Evolutionary conservation across 2,888 invertebrate species (phyloP).

Genomic region (Strigamia transsilvanica): DNA sequence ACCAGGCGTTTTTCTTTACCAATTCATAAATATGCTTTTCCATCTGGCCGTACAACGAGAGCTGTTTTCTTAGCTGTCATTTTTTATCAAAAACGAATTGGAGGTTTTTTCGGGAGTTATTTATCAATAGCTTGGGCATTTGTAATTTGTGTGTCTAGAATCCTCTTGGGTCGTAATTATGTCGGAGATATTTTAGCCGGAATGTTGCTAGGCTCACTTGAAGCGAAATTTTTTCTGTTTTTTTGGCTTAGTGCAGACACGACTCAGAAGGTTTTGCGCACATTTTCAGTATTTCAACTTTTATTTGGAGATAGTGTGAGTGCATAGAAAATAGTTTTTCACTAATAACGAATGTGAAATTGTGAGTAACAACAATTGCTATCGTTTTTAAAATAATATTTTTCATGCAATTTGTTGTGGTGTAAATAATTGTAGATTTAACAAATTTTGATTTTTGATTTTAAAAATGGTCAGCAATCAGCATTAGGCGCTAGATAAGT

Average conservation of each 20-base stretch:
- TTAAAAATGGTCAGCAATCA: too few species aligned
- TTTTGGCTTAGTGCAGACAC: slow-evolving; percentile 72
- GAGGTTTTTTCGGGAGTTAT: slow-evolving; percentile 45
- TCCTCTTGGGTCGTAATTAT: slow-evolving; percentile 86
- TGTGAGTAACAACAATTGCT: too few species aligned
- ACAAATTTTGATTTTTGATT: too few species aligned
- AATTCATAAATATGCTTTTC: slow-evolving; percentile 91
- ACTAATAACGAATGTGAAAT: too few species aligned
- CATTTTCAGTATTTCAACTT: not conserved
- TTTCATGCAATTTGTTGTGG: too few species aligned
- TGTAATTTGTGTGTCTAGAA: slow-evolving; percentile 78
- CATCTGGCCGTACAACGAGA: slow-evolving; percentile 92
- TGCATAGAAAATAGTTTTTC: not conserved
- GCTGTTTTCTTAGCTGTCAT: slow-evolving; percentile 79
- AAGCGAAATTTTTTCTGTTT: slow-evolving; percentile 71
- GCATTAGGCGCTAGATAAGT: too few species aligned
- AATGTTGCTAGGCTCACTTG: slow-evolving; percentile 74
- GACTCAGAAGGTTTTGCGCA: not conserved
- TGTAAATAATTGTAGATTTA: too few species aligned
- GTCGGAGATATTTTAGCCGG: slow-evolving; percentile 85
- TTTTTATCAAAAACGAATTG: slow-evolving; percentile 54
- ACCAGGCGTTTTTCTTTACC: slow-evolving; percentile 76
- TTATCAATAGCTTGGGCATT: slow-evolving; percentile 76
- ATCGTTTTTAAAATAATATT: too few species aligned
- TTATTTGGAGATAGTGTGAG: not conserved